Evolutionary conservation across 2,113 vertebrate genomes (phyloP).

Genomic region (Numenius arquata): DNA sequence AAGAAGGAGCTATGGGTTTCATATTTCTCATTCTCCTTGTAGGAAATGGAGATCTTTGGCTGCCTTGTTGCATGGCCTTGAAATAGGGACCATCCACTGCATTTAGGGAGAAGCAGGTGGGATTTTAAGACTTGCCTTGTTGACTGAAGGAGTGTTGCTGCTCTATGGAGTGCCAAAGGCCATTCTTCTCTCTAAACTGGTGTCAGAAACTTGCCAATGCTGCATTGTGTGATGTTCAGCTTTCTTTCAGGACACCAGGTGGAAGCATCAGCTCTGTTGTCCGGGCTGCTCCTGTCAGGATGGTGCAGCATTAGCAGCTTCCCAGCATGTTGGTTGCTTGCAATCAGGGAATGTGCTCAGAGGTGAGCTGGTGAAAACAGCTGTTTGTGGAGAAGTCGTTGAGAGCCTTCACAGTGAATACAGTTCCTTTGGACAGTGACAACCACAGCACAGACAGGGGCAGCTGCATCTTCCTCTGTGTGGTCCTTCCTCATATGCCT

Average conservation of each 20-base stretch:
- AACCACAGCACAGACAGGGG: not conserved
- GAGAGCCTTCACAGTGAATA: not conserved
- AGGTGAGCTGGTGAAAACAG: not conserved
- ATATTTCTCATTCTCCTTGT: not conserved
- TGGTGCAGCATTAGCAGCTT: not conserved
- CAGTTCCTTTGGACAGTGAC: not conserved
- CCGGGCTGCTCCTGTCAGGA: not conserved
- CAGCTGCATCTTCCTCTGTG: not conserved
- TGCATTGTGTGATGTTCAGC: not conserved
- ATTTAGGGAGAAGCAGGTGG: not conserved
- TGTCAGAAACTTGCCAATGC: not conserved
- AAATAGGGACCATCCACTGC: not conserved
- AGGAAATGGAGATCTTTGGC: not conserved
- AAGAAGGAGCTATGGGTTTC: not conserved
- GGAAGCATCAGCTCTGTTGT: not conserved
- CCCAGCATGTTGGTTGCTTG: not conserved
- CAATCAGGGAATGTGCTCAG: not conserved
- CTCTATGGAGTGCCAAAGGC: not conserved
- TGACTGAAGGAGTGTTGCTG: not conserved
- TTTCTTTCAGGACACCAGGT: not conserved
- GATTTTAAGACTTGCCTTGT: not conserved
- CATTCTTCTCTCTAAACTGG: not conserved
- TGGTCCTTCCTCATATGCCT: not conserved
- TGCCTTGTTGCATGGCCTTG: not conserved
- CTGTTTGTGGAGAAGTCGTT: not conserved